Base-by-base conservation (phyloP, 2,113 vertebrate genomes). In the Pyxicephalus adspersus region DNA sequence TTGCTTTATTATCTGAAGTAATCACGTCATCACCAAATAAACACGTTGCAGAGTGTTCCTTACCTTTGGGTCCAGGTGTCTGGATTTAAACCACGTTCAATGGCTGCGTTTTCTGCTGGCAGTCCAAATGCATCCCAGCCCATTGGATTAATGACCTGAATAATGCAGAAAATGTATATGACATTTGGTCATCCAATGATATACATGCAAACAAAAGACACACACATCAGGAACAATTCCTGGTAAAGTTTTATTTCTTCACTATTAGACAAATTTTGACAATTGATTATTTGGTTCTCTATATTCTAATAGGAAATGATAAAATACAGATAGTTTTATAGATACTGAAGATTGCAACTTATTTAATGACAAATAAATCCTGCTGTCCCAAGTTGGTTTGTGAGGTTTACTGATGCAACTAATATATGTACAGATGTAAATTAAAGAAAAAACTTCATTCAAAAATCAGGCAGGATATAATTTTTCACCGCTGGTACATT, bases 71-170 rank as follows among this genome's bases (percentile, higher is more conserved):
- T 99, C 97, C 98, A 99, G 25, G 92, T 92, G 83, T 94, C 95
- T 11, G 98, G 98, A 85, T 97, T 95, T 0, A 97, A 90, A 0
- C 91, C 90, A 83, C 92, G 93, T 81, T 98, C 96, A 9, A 98
- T 94, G 4, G 98, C 97, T 17, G 98, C 98, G 17, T 99, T 99
- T 88, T 99, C 98, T 0, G 98, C 98, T 52, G 98, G 98, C 34
- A 99, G 92, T 22, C 98, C 98, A 76, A 99, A 99, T 0, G 96
- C 96, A 3, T 99, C 97, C 97, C 97, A 99, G 19, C 98, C 98
- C 95, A 99, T 98, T 1, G 97, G 97, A 88, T 98, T 97, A 81
- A 99, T 90, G 76, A 99, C 97, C 98, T 99, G 83, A 83, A 28
- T 3, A 15, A 45, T 15, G 15, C 38, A 13, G 8, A 45, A 34